Evolutionary conservation across 2,113 vertebrate genomes (phyloP).

Genomic region (Oceanites oceanicus): DNA sequence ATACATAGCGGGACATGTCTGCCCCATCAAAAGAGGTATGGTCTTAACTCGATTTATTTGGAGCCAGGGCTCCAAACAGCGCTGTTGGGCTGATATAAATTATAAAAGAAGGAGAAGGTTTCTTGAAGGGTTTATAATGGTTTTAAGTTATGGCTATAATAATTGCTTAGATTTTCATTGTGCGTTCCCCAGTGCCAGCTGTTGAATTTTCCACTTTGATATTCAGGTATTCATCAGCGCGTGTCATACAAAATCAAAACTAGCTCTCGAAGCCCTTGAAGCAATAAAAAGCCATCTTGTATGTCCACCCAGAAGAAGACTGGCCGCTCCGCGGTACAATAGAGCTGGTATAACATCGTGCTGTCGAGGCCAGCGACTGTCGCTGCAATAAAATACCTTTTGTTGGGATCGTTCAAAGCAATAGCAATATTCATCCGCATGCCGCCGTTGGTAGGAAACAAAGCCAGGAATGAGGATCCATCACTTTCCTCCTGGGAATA

Average conservation of each 20-base stretch:
- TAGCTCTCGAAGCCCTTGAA: neutral
- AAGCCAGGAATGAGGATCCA: neutral
- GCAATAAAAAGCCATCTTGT: neutral
- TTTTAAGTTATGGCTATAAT: neutral
- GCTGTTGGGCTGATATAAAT: neutral
- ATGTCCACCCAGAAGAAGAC: neutral
- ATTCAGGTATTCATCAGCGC: neutral
- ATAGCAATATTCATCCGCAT: neutral
- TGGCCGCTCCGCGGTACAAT: fast-evolving
- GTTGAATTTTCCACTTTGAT: neutral
- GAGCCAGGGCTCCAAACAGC: neutral
- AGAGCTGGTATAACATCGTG: neutral
- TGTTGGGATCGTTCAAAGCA: neutral
- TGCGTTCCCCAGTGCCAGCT: neutral
- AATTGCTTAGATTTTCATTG: neutral
- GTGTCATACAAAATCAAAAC: neutral
- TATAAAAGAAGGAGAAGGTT: neutral
- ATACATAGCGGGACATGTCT: fast-evolving
- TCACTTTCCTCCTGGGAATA: neutral
- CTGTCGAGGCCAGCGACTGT: fast-evolving
- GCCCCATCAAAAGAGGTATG: neutral
- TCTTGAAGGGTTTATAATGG: neutral
- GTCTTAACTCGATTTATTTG: neutral
- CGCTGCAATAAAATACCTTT: neutral
- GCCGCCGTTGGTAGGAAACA: fast-evolving